Evolutionary conservation across 2,113 vertebrate species (phyloP).

Genomic region (Zosterops japonicus): DNA sequence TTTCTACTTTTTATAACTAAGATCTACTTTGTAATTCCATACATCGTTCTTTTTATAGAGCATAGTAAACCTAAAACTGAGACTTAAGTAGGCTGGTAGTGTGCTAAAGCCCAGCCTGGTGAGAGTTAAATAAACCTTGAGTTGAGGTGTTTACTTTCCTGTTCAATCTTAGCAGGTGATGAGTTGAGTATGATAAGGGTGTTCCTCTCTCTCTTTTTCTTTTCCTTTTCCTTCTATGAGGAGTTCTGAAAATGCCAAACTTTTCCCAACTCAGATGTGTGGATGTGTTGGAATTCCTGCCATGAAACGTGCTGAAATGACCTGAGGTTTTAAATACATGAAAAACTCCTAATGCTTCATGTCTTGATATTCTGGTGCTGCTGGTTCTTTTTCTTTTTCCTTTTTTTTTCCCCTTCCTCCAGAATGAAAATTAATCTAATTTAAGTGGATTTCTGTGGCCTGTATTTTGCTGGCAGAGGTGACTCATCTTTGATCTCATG

Average conservation of each 20-base stretch:
- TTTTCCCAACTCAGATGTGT: not conserved
- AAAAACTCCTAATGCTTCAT: not conserved
- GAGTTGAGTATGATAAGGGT: not conserved
- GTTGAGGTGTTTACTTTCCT: not conserved
- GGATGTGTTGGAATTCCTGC: not conserved
- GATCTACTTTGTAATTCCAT: not conserved
- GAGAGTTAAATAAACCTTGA: not conserved
- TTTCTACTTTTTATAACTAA: not conserved
- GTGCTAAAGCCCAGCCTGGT: not conserved
- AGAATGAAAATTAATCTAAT: not conserved
- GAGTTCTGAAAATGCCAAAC: not conserved
- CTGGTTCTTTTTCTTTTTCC: not conserved
- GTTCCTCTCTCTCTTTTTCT: not conserved
- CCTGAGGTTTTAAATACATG: not conserved
- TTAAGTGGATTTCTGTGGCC: not conserved
- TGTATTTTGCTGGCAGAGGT: not conserved
- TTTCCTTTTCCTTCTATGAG: not conserved
- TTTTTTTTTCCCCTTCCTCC: not conserved
- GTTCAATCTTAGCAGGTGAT: not conserved
- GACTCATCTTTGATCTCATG: not conserved
- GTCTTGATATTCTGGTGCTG: not conserved
- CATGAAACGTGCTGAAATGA: not conserved
- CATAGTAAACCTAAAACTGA: not conserved
- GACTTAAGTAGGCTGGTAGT: not conserved
- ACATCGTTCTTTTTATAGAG: not conserved